These are phyloP conservation scores for Ametastegia equiseti DNA, from an alignment of 2,888 invertebrate species.

Conservation along the genomic window DNA sequence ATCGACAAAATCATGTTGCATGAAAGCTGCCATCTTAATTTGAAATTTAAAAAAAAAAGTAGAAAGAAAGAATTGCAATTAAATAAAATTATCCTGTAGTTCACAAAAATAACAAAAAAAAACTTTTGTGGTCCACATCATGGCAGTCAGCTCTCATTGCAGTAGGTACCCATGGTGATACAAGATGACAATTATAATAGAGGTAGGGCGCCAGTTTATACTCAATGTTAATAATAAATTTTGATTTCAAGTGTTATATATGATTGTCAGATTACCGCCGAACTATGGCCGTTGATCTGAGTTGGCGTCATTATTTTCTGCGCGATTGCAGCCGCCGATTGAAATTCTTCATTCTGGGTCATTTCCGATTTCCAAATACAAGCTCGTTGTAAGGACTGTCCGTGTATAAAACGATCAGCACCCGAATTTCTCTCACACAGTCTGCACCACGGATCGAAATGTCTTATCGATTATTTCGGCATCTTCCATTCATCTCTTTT, in stretches of 20 bases:
- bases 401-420: neutral
- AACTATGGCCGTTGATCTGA: neutral
- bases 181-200: no score
- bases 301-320: neutral
- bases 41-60: neutral
- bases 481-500: slow-evolving; percentile 7
- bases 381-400: neutral
- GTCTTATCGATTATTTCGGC: slow-evolving; percentile 17
- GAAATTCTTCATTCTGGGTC: slow-evolving; percentile 8
- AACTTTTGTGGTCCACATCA: no score
- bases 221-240: neutral
- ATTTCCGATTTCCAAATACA: neutral
- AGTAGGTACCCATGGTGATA: no score
- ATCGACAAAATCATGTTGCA: neutral
- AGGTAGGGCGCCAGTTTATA: neutral
- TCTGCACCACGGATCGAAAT: neutral
- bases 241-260: neutral
- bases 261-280: neutral
- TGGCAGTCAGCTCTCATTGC: no score
- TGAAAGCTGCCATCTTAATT: neutral
- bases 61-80: no score
- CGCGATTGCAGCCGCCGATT: neutral
- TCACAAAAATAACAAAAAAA: neutral
- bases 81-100: neutral
- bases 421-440: neutral